These are phyloP conservation scores for Chloroceryle amazona DNA, from an alignment of 2,797 vertebrate species.

Conservation along the genomic window DNA sequence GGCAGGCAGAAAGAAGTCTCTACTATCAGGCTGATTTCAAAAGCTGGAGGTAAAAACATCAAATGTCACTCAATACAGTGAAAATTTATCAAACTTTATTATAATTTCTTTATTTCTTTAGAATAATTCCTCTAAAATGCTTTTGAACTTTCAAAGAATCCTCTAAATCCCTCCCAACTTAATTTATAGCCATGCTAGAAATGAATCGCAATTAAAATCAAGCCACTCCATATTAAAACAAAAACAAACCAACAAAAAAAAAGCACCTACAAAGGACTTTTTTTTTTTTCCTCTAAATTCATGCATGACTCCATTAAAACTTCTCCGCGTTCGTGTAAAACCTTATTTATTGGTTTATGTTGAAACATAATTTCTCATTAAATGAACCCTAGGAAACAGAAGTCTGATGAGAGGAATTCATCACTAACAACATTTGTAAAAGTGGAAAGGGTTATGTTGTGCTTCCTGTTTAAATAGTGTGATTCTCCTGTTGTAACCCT, in stretches of 20 bases:
- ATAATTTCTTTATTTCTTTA: background rate
- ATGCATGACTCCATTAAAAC: background rate
- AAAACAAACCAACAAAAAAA: accelerated
- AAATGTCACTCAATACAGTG: background rate
- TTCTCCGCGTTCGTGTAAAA: background rate
- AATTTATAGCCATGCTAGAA: background rate
- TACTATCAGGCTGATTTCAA: background rate
- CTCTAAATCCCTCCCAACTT: background rate
- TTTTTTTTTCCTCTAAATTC: accelerated
- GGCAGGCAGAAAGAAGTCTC: background rate
- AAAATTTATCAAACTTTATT: background rate
- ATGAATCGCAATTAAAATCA: background rate
- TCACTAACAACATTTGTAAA: background rate
- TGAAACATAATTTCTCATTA: background rate
- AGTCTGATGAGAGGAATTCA: background rate
- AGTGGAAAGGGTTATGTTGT: background rate
- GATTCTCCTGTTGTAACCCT: background rate
- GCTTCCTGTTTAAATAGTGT: background rate
- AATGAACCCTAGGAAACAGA: background rate
- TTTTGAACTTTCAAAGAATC: slow-evolving; percentile 9
- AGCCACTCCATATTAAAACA: accelerated
- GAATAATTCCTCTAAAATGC: background rate
- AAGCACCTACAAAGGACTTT: background rate
- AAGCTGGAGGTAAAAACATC: slow-evolving; percentile 44
- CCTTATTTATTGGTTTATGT: background rate